These are phyloP conservation scores for Siderastrea radians DNA, from an alignment of 92 coral and sea anemone genomes.

Conservation along the genomic window DNA sequence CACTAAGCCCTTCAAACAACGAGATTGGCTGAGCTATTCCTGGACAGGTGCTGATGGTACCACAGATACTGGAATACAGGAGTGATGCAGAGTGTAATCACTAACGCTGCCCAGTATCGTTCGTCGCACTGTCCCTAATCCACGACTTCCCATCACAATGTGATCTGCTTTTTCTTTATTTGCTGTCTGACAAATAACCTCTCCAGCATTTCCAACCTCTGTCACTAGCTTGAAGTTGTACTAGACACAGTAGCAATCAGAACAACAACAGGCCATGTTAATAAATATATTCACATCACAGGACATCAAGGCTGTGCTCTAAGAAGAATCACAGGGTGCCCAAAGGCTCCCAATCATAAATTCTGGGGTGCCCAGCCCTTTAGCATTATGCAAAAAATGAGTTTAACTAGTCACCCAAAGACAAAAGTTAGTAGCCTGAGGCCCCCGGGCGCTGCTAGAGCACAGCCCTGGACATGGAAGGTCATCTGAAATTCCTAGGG, in stretches of 20 bases:
- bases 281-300: too few species aligned
- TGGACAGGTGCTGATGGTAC: constrained; percentile 13
- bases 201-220: constrained; percentile 42
- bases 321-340: too few species aligned
- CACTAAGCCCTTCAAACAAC: too few species aligned
- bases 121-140: constrained; percentile 36
- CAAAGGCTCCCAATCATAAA: too few species aligned
- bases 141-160: constrained; percentile 50
- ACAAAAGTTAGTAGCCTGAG: too few species aligned
- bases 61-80: constrained; percentile 34
- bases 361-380: too few species aligned
- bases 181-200: constrained; percentile 44
- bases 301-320: too few species aligned
- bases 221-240: constrained; percentile 46
- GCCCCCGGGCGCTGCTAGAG: too few species aligned
- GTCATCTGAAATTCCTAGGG: too few species aligned
- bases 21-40: not conserved
- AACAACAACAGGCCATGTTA: not conserved
- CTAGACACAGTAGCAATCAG: constrained; percentile 4
- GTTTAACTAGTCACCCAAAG: too few species aligned
- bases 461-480: too few species aligned
- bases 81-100: constrained; percentile 39
- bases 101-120: constrained; percentile 48
- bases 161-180: constrained; percentile 43
- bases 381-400: too few species aligned